These are phyloP conservation scores for Brenthis daphne DNA, from an alignment of 2,888 invertebrate genomes.

Conservation along the genomic window DNA sequence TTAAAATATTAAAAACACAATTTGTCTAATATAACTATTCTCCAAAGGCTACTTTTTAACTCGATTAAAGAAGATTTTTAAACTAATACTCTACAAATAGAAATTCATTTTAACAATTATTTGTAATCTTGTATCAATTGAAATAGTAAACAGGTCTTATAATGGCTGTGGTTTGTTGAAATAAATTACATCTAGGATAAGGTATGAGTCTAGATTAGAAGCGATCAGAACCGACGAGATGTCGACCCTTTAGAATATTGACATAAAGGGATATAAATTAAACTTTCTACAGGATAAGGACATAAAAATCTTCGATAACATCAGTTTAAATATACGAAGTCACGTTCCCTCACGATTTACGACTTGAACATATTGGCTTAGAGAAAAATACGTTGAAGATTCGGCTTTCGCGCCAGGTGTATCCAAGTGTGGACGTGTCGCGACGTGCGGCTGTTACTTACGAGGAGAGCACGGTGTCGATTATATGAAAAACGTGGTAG, in stretches of 20 bases:
- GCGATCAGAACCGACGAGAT: background rate
- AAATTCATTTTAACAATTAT: no score
- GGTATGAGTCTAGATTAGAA: background rate
- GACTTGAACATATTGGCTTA: conserved; percentile 37
- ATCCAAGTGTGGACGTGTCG: conserved; percentile 19
- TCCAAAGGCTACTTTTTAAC: no score
- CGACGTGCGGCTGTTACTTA: conserved; percentile 21
- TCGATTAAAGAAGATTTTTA: no score
- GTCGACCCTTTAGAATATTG: conserved; percentile 6
- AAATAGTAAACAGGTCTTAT: no score
- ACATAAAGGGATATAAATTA: conserved; percentile 20
- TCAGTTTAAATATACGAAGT: conserved; percentile 34
- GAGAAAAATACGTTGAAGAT: conserved; percentile 33
- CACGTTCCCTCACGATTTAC: conserved; percentile 37
- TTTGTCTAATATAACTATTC: no score
- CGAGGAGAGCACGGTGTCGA: no score
- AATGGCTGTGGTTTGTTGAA: no score
- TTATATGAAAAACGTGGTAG: no score
- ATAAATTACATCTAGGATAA: background rate
- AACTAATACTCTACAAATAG: no score
- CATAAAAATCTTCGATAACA: conserved; percentile 31
- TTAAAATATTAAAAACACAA: no score
- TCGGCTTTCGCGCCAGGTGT: conserved; percentile 28
- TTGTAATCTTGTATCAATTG: no score
- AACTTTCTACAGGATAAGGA: conserved; percentile 30